Base-by-base conservation (phyloP, 2,113 vertebrate species). In the Pygoscelis adeliae region DNA sequence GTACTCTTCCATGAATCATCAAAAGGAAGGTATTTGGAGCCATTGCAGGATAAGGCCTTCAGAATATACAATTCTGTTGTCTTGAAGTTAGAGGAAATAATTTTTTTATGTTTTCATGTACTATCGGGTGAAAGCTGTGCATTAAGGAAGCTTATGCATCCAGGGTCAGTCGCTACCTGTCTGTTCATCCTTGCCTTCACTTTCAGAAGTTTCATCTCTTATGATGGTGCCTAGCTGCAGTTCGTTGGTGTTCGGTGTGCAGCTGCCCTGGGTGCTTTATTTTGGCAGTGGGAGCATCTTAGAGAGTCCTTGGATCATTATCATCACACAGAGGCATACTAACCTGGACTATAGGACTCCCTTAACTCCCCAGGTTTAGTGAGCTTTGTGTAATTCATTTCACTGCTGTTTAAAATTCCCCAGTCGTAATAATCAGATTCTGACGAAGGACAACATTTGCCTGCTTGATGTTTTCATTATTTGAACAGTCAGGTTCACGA, bases 231-330 rank as follows among this genome's bases (percentile, higher is more conserved):
- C 22, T 7, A 4, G 5, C 19, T 73, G 53, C 50, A 66, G 46
- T 15, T n/a, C 4, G 2, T 4, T 56, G 15, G 23, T 19, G 18
- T 19, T 85, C 0, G 0, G 22, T 36, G 26, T 21, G 29, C 25
- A 56, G 55, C 61, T 83, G 38, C 46, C 62, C 40, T 44, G 38
- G 15, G 34, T 61, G 32, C 83, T 65, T 77, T 34, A 6, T 63
- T n/a, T 66, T 30, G 25, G 42, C n/a, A 47, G 25, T 4, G 1
- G 36, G 34, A 69, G n/a, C 5, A 1, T 38, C 21, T 44, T 44
- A 13, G 44, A 55, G 34, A 62, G 7, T 56, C 27, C 46, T 89
- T 67, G 50, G n/a, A 25, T 81, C 40, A 1, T 74, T 82, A 5
- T 16, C 32, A 9, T 42, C 47, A 30, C 44, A 40, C 40, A 63